Base-by-base conservation (phyloP, 2,888 invertebrate genomes). In the Erebia aethiops region DNA sequence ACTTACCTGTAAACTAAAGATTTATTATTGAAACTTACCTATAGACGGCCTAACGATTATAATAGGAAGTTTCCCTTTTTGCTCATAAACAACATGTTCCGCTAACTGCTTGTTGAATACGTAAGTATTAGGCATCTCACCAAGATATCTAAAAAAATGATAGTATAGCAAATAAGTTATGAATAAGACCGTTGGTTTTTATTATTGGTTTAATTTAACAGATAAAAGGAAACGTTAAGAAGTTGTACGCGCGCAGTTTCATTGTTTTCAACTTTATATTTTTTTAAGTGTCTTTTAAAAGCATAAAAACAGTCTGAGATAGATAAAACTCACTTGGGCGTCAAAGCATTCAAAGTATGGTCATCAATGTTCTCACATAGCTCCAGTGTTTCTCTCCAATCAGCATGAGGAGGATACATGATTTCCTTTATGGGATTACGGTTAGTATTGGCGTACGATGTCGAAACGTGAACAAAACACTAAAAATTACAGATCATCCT, bases 81-180 rank as follows among this genome's bases (percentile, higher is more conserved):
- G 95, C 68, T 97, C 97, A 41, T 95, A 93, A 0, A 97, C 94
- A 13, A 97, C 94, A 72, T 96, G 95, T 80, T 99, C 99, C 0
- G 97, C 97, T 74, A 99, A 82, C 70, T 97, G 96, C 87, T 99
- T 99, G 0, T 98, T 97, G 83, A 97, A 98, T 0, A 97, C 97
- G 82, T 99, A 99, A 0, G 98, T 98, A 81, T 99, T 99, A 0
- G 98, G 98, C 65, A 97, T 94, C n/a, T 92, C 91, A 7, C 94
- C 94, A 5, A 96, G 84, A 70, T 94, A 94, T 77, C 96, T 96
- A 78, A 0, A 80, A n/a, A 81, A 14, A 9, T 16, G 16, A 14
- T 49, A 4, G 11, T 26, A 26, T 26, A 26, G 26, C 26, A 11
- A 49, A 10, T 41, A 26, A 26, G 3, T 26, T 26, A 26, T 26